A percentile compares a stretch with the other conserved stretches of the same genome.
Evolutionary conservation across 2,888 invertebrate species (phyloP).

Genomic region (Notodonta ziczac): DNA sequence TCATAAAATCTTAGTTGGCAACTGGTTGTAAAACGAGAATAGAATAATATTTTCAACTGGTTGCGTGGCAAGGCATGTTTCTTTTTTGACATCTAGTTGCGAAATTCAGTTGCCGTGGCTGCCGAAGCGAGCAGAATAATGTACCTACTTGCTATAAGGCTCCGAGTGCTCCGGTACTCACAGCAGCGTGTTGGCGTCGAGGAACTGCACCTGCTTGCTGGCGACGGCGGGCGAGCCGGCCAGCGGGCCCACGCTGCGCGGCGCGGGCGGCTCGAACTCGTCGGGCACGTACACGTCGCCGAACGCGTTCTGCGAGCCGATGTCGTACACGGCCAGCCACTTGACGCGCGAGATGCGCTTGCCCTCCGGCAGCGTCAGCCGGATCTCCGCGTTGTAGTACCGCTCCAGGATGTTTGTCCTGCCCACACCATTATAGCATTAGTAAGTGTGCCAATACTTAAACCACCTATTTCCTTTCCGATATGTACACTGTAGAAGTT

Average conservation of each 20-base stretch:
- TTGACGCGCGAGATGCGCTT: conserved; percentile 94
- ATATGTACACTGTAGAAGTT: too few species aligned
- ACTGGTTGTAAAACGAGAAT: too few species aligned
- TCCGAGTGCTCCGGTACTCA: conserved; percentile 36
- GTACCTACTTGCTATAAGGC: too few species aligned
- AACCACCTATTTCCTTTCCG: too few species aligned
- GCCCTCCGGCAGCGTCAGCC: conserved; percentile 91
- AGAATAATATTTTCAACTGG: too few species aligned
- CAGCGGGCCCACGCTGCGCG: conserved; percentile 81
- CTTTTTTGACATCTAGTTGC: too few species aligned
- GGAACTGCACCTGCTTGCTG: conserved; percentile 89
- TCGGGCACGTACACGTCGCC: conserved; percentile 96
- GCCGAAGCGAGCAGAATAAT: too few species aligned
- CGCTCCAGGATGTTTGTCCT: conserved; percentile 94
- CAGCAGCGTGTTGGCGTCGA: conserved; percentile 92
- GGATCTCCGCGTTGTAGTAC: conserved; percentile 94
- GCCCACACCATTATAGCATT: conserved; percentile 38
- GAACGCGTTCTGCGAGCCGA: conserved; percentile 93
- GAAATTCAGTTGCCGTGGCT: too few species aligned
- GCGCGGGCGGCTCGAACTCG: conserved; percentile 93
- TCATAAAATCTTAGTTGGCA: too few species aligned
- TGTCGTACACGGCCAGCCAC: conserved; percentile 96
- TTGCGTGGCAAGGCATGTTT: too few species aligned
- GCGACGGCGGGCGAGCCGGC: conserved; percentile 80
- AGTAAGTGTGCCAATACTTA: too few species aligned